Evolutionary conservation across 2,113 vertebrate species (phyloP), one percentile per base, ranked within the genome.

Genomic region (Anhinga rufa): DNA sequence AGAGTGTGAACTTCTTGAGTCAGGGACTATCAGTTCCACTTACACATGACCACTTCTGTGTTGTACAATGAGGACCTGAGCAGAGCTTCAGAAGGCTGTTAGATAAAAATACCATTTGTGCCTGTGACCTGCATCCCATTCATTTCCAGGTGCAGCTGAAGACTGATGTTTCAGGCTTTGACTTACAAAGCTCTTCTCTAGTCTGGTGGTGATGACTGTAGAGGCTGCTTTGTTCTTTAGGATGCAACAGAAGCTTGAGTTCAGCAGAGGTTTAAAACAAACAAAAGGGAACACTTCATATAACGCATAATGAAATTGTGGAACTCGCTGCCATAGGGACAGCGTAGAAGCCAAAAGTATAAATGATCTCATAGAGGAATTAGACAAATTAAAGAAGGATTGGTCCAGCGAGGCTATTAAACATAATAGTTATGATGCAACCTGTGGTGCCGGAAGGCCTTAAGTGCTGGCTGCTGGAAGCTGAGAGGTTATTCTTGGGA

Each of bases 371-470:
- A 88, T 79, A 40, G 78, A 91, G 84, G 92, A 96, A 94, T 95
- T 93, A 89, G 82, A 90, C 92, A 94, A 97, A 95, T 96, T 96
- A 91, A 88, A 90, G 94, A 88, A 85, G 70, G 80, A 91, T 93
- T 94, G 89, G 84, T 91, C 96, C 92, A 88, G 90, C 0, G 82
- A 96, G 93, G 81, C 78, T 90, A 80, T 94, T 95, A 97, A 96
- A 95, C 78, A 72, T 92, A 92, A 87, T 77, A 95, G 87, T 92
- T 97, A 91, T 85, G 90, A 93, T 96, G 94, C 87, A 96, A 28
- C 94, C 93, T 49, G 66, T 6, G 6, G 93, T 91, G 87, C 84
- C 90, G 92, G 90, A 95, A 68, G 86, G 91, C 49, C 83, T 74
- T 46, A 93, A 96, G 80, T 88, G 86, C 83, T 81, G 79, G 31